These are phyloP conservation scores for Epinotia demarniana DNA, from an alignment of 2,888 invertebrate genomes.

Conservation along the genomic window DNA sequence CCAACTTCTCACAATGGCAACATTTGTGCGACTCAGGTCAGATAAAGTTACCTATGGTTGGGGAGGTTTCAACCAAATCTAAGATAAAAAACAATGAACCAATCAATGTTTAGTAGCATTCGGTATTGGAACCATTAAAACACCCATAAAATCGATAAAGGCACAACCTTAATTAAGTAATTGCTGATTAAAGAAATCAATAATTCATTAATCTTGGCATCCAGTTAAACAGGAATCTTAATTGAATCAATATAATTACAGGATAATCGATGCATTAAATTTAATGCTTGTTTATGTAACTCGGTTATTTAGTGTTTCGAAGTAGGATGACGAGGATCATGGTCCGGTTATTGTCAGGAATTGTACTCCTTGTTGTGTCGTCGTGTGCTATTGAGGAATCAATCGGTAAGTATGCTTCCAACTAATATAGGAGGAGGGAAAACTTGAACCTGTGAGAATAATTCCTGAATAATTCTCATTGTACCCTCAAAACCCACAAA, in stretches of 20 bases:
- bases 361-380: neutral
- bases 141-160: neutral
- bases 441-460: too few relatives aligned
- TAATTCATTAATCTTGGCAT: neutral
- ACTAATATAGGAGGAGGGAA: neutral
- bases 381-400: neutral
- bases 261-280: too few relatives aligned
- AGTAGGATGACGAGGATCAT: neutral
- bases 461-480: too few relatives aligned
- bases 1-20: too few relatives aligned
- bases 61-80: too few relatives aligned
- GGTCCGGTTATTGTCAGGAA: neutral
- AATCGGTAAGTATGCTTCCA: neutral
- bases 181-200: neutral
- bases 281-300: neutral
- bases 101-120: neutral
- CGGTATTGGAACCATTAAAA: slow-evolving; percentile 5
- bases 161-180: neutral
- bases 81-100: neutral
- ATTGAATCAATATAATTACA: too few relatives aligned
- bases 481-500: too few relatives aligned
- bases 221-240: neutral
- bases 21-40: too few relatives aligned
- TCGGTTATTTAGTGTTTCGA: neutral
- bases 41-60: too few relatives aligned